A percentile compares a stretch with the other conserved stretches of the same genome.
Evolutionary conservation across 30 jellyfish, hydroid and myxozoan species (phyloP).

Genomic region (Aurelia aurita complex sp. Pacific): DNA sequence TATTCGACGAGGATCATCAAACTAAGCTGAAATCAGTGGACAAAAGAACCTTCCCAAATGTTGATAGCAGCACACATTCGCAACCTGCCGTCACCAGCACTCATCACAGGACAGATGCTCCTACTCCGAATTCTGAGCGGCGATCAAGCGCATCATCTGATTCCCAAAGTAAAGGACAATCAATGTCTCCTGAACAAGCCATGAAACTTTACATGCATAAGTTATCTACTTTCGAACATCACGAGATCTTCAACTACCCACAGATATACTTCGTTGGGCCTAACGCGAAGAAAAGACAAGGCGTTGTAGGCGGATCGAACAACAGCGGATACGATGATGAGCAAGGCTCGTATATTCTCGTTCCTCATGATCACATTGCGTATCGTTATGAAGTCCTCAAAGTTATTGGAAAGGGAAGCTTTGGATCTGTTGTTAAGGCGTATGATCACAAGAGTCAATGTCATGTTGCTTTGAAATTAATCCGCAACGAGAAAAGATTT

Average conservation of each 20-base stretch:
- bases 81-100: slow-evolving; percentile 52
- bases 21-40: slow-evolving; percentile 71
- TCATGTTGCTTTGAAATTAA: slow-evolving; percentile 91
- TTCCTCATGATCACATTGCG: slow-evolving; percentile 94
- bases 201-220: slow-evolving; percentile 94
- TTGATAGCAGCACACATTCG: slow-evolving; percentile 44
- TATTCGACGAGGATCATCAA: slow-evolving; percentile 81
- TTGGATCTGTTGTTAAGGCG: slow-evolving; percentile 96
- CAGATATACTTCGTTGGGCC: slow-evolving; percentile 96
- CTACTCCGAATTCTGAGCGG: slow-evolving; percentile 79
- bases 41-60: slow-evolving; percentile 79
- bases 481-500: slow-evolving; percentile 91
- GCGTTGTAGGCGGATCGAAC: slow-evolving; percentile 96
- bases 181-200: slow-evolving; percentile 91
- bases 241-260: slow-evolving; percentile 90
- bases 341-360: slow-evolving; percentile 89
- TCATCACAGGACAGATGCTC: slow-evolving; percentile 54
- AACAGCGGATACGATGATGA: slow-evolving; percentile 97
- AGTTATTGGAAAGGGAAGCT: slow-evolving; percentile 92
- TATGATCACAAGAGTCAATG: slow-evolving; percentile 91
- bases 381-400: slow-evolving; percentile 90
- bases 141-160: slow-evolving; percentile 91
- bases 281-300: slow-evolving; percentile 94
- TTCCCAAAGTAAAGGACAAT: slow-evolving; percentile 87
- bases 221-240: slow-evolving; percentile 93